A percentile compares a stretch with the other conserved stretches of the same genome.
Conservation (phyloP, 2,888 invertebrate species). For the Frankliniella intonsa region DNA sequence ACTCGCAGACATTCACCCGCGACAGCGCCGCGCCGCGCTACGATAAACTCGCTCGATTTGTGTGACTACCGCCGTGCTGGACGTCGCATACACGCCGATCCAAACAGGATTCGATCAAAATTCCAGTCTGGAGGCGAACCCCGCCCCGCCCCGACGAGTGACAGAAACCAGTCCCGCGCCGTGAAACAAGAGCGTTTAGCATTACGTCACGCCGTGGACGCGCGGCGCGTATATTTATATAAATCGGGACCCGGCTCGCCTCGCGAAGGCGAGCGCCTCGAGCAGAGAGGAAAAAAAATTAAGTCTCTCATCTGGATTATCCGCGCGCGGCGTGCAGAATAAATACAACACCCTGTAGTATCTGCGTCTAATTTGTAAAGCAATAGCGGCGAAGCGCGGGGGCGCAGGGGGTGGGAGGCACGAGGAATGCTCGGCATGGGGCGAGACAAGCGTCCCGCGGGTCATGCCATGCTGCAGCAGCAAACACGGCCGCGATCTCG, state of each 20-base stretch:
- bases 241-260: too few species aligned
- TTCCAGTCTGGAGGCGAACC: too few species aligned
- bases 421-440: background rate
- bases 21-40: background rate
- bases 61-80: background rate
- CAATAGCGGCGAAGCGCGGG: background rate
- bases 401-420: background rate
- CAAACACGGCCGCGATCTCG: background rate
- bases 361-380: background rate
- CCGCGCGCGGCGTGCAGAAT: background rate
- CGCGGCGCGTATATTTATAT: too few species aligned
- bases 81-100: background rate
- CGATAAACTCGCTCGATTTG: background rate
- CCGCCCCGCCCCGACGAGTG: too few species aligned
- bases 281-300: too few species aligned
- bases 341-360: background rate
- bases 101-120: background rate
- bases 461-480: too few species aligned
- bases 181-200: too few species aligned
- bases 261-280: too few species aligned
- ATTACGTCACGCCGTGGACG: too few species aligned
- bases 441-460: too few species aligned
- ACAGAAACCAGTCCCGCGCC: too few species aligned
- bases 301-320: background rate
- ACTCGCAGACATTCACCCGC: too few species aligned